phyloP scores from a whole-genome alignment of 2,888 invertebrate genomes.

The Plebejus melissa region DNA sequence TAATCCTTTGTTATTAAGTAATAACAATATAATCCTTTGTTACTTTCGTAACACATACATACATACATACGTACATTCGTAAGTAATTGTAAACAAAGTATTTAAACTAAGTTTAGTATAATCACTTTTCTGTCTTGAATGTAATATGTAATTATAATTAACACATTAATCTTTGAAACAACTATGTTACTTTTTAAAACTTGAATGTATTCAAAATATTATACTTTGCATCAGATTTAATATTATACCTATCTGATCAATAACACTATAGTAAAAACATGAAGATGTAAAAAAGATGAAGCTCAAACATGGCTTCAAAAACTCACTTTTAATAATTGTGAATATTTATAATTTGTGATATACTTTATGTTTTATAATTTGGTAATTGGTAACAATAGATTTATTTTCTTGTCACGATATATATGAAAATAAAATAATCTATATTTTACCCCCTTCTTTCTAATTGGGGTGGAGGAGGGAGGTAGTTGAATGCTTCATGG shows the following conservation, averaged over 20 bases:
- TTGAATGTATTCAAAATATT: no score
- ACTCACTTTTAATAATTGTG: no score
- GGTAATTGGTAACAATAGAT: not conserved
- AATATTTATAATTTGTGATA: no score
- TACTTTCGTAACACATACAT: not conserved
- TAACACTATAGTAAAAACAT: no score
- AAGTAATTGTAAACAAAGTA: not conserved
- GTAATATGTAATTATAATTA: slow-evolving; percentile 11
- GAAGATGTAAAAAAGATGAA: no score
- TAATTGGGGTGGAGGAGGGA: not conserved
- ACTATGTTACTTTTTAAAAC: not conserved
- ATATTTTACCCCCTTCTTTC: not conserved
- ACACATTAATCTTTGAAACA: not conserved
- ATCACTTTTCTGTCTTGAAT: not conserved
- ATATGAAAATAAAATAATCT: no score
- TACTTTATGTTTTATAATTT: not conserved
- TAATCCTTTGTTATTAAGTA: not conserved
- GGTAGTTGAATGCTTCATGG: not conserved
- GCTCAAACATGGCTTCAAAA: no score
- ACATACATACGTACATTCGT: not conserved
- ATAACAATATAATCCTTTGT: not conserved
- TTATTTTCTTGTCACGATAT: not conserved
- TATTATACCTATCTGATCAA: no score
- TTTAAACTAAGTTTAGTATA: not conserved
- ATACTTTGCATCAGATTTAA: no score